Evolutionary conservation across 2,113 vertebrate genomes (phyloP).

Genomic region (Cyphomyrus plagiostoma): DNA sequence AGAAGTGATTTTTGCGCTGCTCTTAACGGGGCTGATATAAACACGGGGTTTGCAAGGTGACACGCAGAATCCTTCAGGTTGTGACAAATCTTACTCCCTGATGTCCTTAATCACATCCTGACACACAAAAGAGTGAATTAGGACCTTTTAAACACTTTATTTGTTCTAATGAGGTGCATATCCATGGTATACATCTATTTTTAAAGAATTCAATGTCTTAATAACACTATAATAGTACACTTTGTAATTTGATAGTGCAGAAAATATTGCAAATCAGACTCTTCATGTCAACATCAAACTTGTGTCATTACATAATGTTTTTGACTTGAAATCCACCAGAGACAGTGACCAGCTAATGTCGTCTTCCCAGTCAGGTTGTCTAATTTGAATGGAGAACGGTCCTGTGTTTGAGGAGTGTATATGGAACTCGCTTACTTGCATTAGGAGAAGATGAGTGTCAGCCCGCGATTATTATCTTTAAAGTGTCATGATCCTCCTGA

Average conservation of each 20-base stretch:
- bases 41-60: background rate
- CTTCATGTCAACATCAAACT: background rate
- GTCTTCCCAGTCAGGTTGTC: background rate
- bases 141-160: background rate
- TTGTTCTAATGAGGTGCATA: background rate
- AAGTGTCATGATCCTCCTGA: background rate
- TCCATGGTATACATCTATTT: background rate
- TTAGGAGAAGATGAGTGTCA: slow-evolving; percentile 10
- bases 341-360: background rate
- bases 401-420: background rate
- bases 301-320: background rate
- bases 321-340: background rate
- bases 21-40: background rate
- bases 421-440: background rate
- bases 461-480: background rate
- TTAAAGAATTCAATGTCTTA: background rate
- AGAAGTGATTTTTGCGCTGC: background rate
- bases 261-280: background rate
- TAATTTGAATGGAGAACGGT: background rate
- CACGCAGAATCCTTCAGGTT: background rate
- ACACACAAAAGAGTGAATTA: background rate
- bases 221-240: background rate
- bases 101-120: background rate
- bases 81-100: background rate
- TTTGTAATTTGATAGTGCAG: background rate